Percentiles rank a stretch among this genome's conserved stretches.
phyloP scores from a whole-genome alignment of 2,113 vertebrate species.

The Tychaedon coryphoeus region DNA sequence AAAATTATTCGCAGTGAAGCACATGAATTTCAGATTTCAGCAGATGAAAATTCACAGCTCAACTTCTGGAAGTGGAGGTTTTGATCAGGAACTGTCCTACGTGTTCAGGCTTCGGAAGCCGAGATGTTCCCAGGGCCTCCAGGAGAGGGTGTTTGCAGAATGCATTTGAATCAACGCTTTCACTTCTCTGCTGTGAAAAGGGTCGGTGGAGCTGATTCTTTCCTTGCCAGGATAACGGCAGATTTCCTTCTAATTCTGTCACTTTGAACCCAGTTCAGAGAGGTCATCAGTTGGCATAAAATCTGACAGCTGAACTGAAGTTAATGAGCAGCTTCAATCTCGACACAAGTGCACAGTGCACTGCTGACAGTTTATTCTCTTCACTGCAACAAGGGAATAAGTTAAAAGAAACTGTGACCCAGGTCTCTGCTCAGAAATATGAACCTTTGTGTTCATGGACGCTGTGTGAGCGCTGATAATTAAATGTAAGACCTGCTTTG shows the following conservation, averaged over 20 bases:
- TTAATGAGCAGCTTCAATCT: background rate
- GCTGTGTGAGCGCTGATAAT: background rate
- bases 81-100: background rate
- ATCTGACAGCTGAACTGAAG: background rate
- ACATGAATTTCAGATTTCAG: conserved; percentile 25
- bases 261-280: background rate
- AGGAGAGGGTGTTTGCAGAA: conserved; percentile 21
- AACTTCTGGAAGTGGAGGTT: conserved; percentile 1
- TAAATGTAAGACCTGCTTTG: background rate
- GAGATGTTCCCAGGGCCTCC: background rate
- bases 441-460: background rate
- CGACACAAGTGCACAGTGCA: background rate
- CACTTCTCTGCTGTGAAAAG: background rate
- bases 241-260: background rate
- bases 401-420: background rate
- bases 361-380: background rate
- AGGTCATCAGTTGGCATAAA: background rate
- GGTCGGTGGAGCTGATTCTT: background rate
- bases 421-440: background rate
- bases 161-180: background rate
- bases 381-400: background rate
- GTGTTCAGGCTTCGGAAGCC: background rate
- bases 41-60: conserved; percentile 25
- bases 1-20: conserved; percentile 40
- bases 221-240: background rate